Conservation (phyloP, 2,113 vertebrate species). For the Tringa solitaria region DNA sequence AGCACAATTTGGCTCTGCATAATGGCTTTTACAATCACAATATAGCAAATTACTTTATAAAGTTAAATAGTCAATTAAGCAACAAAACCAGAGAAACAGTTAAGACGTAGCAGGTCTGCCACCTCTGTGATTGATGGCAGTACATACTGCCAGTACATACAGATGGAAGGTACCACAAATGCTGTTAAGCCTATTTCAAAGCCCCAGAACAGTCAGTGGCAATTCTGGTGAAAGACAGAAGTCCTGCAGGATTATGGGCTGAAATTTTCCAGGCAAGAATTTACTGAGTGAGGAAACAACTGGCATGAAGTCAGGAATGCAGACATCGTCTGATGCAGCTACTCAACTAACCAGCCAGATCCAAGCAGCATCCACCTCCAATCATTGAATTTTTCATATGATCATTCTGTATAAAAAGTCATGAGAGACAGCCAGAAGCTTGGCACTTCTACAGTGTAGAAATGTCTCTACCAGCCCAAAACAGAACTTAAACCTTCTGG, state of each 20-base stretch:
- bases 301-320: not conserved
- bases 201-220: not conserved
- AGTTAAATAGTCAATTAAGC: not conserved
- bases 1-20: not conserved
- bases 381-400: too few relatives aligned
- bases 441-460: fast-evolving
- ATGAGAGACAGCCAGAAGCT: not conserved
- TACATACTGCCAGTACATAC: not conserved
- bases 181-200: not conserved
- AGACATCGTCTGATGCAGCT: not conserved
- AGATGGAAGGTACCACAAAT: not conserved
- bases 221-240: not conserved
- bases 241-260: not conserved
- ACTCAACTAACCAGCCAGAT: not conserved
- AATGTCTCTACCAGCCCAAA: not conserved
- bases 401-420: not conserved
- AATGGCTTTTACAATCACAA: not conserved
- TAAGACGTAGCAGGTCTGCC: not conserved
- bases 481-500: not conserved
- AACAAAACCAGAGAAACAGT: not conserved
- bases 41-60: not conserved
- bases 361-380: not conserved
- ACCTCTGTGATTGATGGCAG: not conserved
- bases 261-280: not conserved
- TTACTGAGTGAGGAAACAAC: not conserved